A percentile compares a stretch with the other conserved stretches of the same genome.
phyloP scores from a whole-genome alignment of 2,888 invertebrate genomes.

The Girardia tigrina region DNA sequence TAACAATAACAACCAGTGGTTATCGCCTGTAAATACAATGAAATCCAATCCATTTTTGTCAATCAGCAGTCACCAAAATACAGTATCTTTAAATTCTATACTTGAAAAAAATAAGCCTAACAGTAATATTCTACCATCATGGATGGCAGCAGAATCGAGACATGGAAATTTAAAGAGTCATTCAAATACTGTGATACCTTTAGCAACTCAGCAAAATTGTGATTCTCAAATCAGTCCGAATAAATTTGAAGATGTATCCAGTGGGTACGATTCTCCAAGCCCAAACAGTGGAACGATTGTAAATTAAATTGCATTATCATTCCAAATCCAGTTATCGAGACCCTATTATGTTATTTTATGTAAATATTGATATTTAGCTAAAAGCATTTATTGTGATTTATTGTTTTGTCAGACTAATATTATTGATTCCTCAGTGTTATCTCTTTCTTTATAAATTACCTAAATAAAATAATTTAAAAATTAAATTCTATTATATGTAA shows the following conservation, averaged over 20 bases:
- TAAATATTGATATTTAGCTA: neutral
- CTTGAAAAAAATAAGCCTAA: neutral
- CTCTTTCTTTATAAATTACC: no score
- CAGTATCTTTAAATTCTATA: neutral
- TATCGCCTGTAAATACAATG: constrained; percentile 65
- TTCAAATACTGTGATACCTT: neutral
- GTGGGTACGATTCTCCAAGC: constrained; percentile 64
- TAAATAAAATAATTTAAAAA: no score
- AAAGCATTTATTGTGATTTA: neutral
- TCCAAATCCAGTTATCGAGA: neutral
- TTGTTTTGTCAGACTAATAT: neutral
- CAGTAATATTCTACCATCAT: neutral
- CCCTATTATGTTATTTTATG: neutral
- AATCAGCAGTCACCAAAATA: neutral
- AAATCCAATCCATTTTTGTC: neutral
- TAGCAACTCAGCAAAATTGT: neutral
- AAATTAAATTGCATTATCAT: neutral
- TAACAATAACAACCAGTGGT: constrained; percentile 60
- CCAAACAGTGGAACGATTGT: constrained; percentile 39
- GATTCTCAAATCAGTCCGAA: constrained; percentile 41
- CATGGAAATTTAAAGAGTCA: neutral
- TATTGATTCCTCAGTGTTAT: neutral
- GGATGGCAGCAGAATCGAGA: neutral
- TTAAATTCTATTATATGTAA: no score
- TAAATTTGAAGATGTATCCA: constrained; percentile 59